Base-by-base conservation (phyloP, 2,888 invertebrate genomes). In the Chrysodeixis includens region DNA sequence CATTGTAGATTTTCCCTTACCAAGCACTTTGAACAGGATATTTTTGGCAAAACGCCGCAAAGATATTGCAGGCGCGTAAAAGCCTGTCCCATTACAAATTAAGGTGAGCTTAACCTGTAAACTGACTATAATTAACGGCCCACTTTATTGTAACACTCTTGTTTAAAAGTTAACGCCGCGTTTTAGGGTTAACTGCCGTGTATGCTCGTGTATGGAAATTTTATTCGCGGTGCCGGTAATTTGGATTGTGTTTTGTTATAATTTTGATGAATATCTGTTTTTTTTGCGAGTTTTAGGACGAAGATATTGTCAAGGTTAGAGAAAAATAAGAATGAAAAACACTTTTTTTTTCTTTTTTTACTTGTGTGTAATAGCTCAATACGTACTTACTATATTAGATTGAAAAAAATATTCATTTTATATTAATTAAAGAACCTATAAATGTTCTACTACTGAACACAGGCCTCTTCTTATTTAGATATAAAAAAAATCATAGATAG, bases 101-200 rank as follows among this genome's bases (percentile, higher is more conserved):
- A 76, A 69, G 69, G 66, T 51, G 53, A 71, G 71, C 76, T 78
- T 74, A 78, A 78, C 78, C 76, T 76, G 78, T 73, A 78, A 61
- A 78, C 69, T 73, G 72, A 73, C 72, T 56, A 71, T 70, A 79
- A 79, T 79, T 77, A 79, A 79, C 69, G 79, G 59, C 56, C 77
- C 79, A 79, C 71, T 79, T 71, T 61, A 71, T 73, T 71, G 76
- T 79, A 71, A 79, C 66, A 67, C 71, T 77, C 69, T 73, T 73
- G 79, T 79, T 77, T 73, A 66, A 79, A 79, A 79, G 77, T 77
- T 72, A 79, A 71, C 62, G 69, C 53, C 56, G 62, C 66, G 61
- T 79, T 79, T 75, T 73, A 71, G 77, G 79, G 79, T 77, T 79
- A 73, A 74, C 66, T 69, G 63, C 59, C 62, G 30, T 30, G 30